A percentile compares a stretch with the other conserved stretches of the same genome.
Conservation (phyloP, 2,888 invertebrate genomes). For the Drosophila suboccidentalis region DNA sequence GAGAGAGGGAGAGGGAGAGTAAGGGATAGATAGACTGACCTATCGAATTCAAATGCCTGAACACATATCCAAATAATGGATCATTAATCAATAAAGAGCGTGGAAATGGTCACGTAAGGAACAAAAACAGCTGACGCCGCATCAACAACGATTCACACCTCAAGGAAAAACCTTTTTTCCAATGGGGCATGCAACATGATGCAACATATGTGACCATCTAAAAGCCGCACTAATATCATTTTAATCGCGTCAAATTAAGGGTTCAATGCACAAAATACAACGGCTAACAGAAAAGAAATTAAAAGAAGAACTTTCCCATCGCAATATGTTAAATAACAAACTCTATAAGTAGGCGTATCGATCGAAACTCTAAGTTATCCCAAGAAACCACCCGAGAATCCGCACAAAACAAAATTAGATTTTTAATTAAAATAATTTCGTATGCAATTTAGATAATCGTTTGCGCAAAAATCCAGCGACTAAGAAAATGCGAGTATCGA, state of each 20-base stretch:
- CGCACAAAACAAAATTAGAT: constrained; percentile 83
- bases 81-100: constrained; percentile 83
- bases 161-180: constrained; percentile 27
- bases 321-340: constrained; percentile 56
- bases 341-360: constrained; percentile 33
- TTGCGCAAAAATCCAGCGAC: constrained; percentile 62
- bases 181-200: constrained; percentile 40
- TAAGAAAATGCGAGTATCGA: constrained; percentile 17
- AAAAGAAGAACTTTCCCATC: constrained; percentile 50
- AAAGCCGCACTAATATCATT: constrained; percentile 77
- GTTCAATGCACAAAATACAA: constrained; percentile 64
- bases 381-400: background rate
- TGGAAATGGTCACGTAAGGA: constrained; percentile 59
- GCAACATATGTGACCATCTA: constrained; percentile 67
- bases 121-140: constrained; percentile 67
- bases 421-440: constrained; percentile 86
- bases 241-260: constrained; percentile 82
- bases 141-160: constrained; percentile 80
- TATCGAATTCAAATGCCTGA: background rate
- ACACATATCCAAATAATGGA: constrained; percentile 61
- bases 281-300: background rate
- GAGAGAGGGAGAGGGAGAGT: background rate
- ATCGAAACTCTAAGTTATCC: background rate
- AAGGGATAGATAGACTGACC: background rate
- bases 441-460: constrained; percentile 86